Conservation (phyloP, 2,113 vertebrate species). For the Planiliza haematocheilus region DNA sequence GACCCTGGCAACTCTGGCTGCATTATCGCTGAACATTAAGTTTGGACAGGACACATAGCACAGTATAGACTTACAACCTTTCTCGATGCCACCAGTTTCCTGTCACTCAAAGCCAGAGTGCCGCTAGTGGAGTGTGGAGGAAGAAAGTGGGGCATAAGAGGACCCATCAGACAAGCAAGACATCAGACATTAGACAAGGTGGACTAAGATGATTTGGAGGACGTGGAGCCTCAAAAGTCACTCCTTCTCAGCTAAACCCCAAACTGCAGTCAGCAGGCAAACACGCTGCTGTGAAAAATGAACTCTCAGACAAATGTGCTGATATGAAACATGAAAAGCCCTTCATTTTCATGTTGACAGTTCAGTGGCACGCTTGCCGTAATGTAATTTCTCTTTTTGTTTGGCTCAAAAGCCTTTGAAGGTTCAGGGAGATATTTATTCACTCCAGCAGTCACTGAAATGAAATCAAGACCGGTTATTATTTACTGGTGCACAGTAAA, state of each 20-base stretch:
- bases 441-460: neutral
- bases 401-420: slow-evolving; percentile 5
- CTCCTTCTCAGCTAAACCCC: slow-evolving; percentile 15
- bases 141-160: neutral
- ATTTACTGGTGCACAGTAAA: neutral
- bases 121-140: slow-evolving; percentile 23
- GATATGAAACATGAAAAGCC: slow-evolving; percentile 13
- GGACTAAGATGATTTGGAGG: slow-evolving; percentile 9
- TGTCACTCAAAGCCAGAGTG: slow-evolving; percentile 25
- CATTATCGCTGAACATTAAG: slow-evolving; percentile 21
- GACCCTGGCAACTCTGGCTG: slow-evolving; percentile 27
- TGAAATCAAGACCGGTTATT: neutral
- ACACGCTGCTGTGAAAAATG: neutral
- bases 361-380: neutral
- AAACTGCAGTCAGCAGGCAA: neutral
- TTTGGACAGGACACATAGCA: slow-evolving; percentile 23
- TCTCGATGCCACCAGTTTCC: slow-evolving; percentile 5
- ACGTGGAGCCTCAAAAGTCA: neutral
- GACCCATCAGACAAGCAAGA: slow-evolving; percentile 9
- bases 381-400: neutral
- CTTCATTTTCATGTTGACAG: slow-evolving; percentile 12
- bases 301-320: neutral
- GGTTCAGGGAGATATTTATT: neutral
- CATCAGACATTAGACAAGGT: neutral
- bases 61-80: neutral